Base-by-base conservation (phyloP, 2,888 invertebrate genomes). In the Hirtodrosophila histrioides region DNA sequence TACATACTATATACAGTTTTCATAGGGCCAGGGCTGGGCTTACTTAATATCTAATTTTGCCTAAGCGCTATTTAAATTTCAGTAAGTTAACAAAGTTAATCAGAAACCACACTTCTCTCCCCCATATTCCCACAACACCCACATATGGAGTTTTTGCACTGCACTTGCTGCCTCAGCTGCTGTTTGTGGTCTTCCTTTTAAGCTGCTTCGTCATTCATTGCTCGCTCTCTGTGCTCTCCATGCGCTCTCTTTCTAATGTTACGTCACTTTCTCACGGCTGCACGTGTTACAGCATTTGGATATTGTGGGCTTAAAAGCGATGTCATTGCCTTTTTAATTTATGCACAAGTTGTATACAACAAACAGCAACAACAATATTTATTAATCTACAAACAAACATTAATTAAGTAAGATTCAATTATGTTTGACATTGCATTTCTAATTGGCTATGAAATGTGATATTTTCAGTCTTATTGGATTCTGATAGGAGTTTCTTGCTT, bases 211-310 rank as follows among this genome's bases (percentile, higher is more conserved):
- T 49, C 55, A 64, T 56, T 66, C 45, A 40, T 64, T 35, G 61
- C 36, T 64, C 37, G 23, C 53, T 61, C 74, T 68, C 41, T 43
- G 31, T 37, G 53, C 37, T 44, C 56, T 66, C 27, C 27, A 4
- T 39, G 64, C 51, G 46, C 62, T 65, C 75, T 88, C 75, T 76
- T 64, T 86, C 78, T 73, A 78, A 75, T 72, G 80, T 88, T 88
- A 86, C 89, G 89, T 89, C 89, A 88, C 82, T 84, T 87, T 84
- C 83, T 77, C 83, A 85, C 88, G 86, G 53, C 65, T 75, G 86
- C 79, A 85, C 80, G 84, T 82, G 35, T 68, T 35, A 44, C 43
- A 51, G 36, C 35, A 39, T 54, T 72, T 49, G 39, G 39, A 48
- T 48, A 35, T 56, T 63, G 73, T 62, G 63, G 40, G 44, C 29